phyloP scores from a whole-genome alignment of 1,140 invertebrate species.

The Drosophila nebulosa region DNA sequence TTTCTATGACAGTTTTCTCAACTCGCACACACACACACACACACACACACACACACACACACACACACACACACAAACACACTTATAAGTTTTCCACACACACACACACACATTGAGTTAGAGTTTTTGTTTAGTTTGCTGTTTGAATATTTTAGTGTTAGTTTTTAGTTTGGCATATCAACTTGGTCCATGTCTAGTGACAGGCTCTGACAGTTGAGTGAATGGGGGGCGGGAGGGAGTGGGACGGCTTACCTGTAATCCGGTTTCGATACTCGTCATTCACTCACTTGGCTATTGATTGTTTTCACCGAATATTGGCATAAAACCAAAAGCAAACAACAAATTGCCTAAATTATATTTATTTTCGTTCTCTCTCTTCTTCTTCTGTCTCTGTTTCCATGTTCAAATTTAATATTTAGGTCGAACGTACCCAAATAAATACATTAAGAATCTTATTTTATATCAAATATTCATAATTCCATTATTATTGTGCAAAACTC shows the following conservation, averaged over 20 bases:
- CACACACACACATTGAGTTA: background rate
- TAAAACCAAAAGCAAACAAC: background rate
- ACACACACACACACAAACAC: background rate
- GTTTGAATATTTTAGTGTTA: slow-evolving; percentile 67
- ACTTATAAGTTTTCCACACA: background rate
- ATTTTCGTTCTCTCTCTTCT: slow-evolving; percentile 43
- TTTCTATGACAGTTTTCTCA: slow-evolving; percentile 64
- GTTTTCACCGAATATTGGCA: background rate
- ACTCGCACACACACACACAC: slow-evolving; percentile 28
- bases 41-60: background rate
- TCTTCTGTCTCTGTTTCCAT: background rate
- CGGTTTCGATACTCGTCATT: slow-evolving; percentile 25
- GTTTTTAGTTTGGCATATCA: slow-evolving; percentile 55
- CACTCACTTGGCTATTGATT: slow-evolving; percentile 6
- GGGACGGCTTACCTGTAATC: slow-evolving; percentile 41
- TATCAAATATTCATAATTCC: slow-evolving; percentile 74
- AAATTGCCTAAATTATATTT: slow-evolving; percentile 20
- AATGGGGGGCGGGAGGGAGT: too few species aligned
- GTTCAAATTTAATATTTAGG: slow-evolving; percentile 23
- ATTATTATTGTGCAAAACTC: slow-evolving; percentile 56
- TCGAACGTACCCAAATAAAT: slow-evolving; percentile 14
- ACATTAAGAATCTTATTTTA: slow-evolving; percentile 12
- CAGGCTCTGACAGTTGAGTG: slow-evolving; percentile 46
- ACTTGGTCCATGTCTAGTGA: slow-evolving; percentile 39
- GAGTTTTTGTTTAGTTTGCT: slow-evolving; percentile 71